Conservation (phyloP, 2,113 vertebrate species). For the Heloderma charlesbogerti region DNA sequence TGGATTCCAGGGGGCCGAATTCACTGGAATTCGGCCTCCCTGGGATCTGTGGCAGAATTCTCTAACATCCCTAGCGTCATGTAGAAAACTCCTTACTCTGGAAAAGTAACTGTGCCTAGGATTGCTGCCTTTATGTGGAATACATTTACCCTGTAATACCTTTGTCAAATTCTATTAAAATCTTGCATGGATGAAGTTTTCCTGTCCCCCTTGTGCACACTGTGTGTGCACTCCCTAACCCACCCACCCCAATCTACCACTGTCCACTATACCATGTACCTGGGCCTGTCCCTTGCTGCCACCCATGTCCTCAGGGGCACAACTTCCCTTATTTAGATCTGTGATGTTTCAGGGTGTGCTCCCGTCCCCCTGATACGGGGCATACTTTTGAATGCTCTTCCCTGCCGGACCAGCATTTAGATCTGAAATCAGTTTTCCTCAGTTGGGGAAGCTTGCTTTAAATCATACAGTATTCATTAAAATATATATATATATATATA, state of each 20-base stretch:
- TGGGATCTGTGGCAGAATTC: too few relatives aligned
- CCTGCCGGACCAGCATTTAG: too few relatives aligned
- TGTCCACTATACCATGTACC: not conserved
- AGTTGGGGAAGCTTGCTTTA: too few relatives aligned
- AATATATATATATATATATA: too few relatives aligned
- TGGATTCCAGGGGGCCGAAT: too few relatives aligned
- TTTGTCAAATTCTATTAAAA: not conserved
- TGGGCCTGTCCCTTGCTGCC: not conserved
- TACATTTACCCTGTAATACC: not conserved
- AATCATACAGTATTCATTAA: not conserved
- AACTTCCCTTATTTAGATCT: not conserved
- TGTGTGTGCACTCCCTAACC: not conserved
- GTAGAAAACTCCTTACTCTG: not conserved
- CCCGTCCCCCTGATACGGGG: not conserved
- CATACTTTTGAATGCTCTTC: not conserved
- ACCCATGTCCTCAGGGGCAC: not conserved
- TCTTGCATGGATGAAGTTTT: not conserved
- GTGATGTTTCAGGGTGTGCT: not conserved
- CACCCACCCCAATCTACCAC: not conserved
- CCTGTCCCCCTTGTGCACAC: not conserved
- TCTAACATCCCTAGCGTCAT: too few relatives aligned
- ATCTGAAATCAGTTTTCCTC: too few relatives aligned
- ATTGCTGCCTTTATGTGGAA: not conserved
- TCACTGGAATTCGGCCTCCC: too few relatives aligned
- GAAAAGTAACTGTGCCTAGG: not conserved